phyloP scores from a whole-genome alignment of 2,113 vertebrate genomes.

The Grantiella picta region DNA sequence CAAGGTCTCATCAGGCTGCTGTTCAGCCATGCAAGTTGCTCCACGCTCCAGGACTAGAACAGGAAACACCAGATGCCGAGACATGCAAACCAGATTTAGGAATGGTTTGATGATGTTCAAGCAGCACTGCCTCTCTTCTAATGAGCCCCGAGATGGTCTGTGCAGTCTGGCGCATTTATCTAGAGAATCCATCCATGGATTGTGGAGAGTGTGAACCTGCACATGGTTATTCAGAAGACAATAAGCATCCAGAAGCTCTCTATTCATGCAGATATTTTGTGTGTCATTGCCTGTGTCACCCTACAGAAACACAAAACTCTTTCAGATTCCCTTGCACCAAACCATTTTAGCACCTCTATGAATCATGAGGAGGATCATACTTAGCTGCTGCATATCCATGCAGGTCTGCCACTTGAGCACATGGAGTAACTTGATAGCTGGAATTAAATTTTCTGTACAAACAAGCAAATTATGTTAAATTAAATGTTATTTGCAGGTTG shows the following conservation, averaged over 20 bases:
- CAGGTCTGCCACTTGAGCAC: not conserved
- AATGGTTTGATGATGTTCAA: not conserved
- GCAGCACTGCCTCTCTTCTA: not conserved
- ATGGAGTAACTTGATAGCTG: not conserved
- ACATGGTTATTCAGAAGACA: not conserved
- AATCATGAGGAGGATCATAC: not conserved
- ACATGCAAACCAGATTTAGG: slow-evolving; percentile 38
- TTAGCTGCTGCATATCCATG: not conserved
- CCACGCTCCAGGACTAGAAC: not conserved
- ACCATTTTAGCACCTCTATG: not conserved
- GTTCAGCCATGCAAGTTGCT: not conserved
- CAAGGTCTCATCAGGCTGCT: not conserved
- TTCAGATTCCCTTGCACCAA: not conserved
- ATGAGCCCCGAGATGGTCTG: not conserved
- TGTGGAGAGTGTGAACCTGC: not conserved
- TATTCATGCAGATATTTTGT: not conserved
- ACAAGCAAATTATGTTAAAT: not conserved
- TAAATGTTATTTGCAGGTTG: not conserved
- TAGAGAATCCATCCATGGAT: not conserved
- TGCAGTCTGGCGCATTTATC: not conserved
- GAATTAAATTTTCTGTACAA: not conserved
- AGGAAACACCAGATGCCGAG: slow-evolving; percentile 45
- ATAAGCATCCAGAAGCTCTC: not conserved
- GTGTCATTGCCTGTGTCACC: not conserved
- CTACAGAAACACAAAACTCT: not conserved